Evolutionary conservation across 2,888 invertebrate genomes (phyloP).

Genomic region (Parnassius smintheus): DNA sequence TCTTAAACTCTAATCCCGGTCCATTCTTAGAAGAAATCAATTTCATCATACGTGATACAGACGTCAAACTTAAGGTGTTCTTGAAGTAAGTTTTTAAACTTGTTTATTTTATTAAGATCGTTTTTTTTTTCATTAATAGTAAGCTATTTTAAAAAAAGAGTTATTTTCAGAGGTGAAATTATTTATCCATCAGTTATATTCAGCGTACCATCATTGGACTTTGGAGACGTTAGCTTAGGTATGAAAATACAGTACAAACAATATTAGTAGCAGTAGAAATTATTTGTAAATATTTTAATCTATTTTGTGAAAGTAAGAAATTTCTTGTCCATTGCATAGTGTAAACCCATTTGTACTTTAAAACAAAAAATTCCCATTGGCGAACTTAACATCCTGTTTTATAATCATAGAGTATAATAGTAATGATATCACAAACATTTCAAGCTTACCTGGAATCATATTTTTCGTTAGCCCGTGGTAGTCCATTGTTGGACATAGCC

Average conservation of each 20-base stretch:
- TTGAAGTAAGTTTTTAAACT: constrained; percentile 71
- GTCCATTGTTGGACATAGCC: no score
- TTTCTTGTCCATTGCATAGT: background rate
- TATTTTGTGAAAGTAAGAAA: background rate
- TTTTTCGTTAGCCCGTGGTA: no score
- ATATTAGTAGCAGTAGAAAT: no score
- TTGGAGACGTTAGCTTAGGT: constrained; percentile 82
- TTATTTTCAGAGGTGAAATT: constrained; percentile 79
- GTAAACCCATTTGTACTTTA: no score
- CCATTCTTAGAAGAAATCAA: constrained; percentile 82
- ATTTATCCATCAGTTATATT: constrained; percentile 82
- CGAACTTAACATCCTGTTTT: no score
- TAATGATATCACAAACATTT: no score
- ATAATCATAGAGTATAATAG: no score
- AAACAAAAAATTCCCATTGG: no score
- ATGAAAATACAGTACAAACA: constrained; percentile 33
- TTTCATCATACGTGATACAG: constrained; percentile 81
- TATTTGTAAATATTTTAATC: background rate
- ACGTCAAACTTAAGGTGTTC: constrained; percentile 76
- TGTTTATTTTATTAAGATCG: constrained; percentile 6
- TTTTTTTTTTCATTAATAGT: constrained; percentile 5
- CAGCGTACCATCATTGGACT: constrained; percentile 76
- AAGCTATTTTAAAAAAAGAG: background rate
- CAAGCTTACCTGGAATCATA: no score
- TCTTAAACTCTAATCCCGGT: constrained; percentile 81